A percentile compares a stretch with the other conserved stretches of the same genome.
Conservation (phyloP, 2,797 vertebrate genomes). For the Rhincodon typus region DNA sequence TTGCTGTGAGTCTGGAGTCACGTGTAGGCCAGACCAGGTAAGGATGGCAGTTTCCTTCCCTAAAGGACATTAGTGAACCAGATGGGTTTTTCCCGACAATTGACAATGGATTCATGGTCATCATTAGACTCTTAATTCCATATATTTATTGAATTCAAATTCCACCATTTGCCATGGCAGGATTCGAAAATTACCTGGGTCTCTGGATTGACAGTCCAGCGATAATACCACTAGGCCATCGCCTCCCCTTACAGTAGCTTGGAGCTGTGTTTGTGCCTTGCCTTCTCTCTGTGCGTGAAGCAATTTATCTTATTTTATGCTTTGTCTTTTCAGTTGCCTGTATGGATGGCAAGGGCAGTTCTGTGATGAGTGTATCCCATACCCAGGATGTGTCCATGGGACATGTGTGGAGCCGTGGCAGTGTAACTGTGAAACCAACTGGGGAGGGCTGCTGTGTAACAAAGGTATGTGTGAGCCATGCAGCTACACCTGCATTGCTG, state of each 20-base stretch:
- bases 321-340: conserved; percentile 71
- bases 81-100: too few species aligned
- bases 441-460: conserved; percentile 89
- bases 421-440: conserved; percentile 92
- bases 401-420: conserved; percentile 81
- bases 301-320: background rate
- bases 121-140: too few species aligned
- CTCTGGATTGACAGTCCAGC: too few species aligned
- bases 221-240: too few species aligned
- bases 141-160: too few species aligned
- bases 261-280: background rate
- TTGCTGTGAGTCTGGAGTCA: too few species aligned
- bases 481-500: background rate
- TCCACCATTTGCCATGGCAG: too few species aligned
- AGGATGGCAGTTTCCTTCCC: too few species aligned
- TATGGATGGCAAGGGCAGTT: conserved; percentile 88
- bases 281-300: background rate
- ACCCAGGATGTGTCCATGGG: conserved; percentile 87
- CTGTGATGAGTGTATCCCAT: conserved; percentile 81
- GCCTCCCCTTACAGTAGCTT: background rate
- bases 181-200: too few species aligned
- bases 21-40: too few species aligned
- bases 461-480: conserved; percentile 67
- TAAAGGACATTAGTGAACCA: too few species aligned
- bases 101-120: too few species aligned